These are phyloP conservation scores for Heterohyrax brucei DNA, from an alignment of 2,797 vertebrate species.

Conservation along the genomic window DNA sequence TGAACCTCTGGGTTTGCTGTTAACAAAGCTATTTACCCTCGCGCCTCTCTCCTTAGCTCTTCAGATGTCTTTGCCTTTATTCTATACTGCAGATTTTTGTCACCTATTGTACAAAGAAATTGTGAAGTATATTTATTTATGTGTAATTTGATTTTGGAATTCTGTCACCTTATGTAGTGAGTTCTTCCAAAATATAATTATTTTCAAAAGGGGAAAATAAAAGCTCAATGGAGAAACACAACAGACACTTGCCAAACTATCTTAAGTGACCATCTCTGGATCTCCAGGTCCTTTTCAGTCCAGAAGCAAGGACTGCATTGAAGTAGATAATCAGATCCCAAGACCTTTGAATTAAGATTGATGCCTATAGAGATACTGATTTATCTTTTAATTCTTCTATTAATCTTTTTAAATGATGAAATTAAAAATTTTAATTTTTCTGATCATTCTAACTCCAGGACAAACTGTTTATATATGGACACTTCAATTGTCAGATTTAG, in stretches of 20 bases:
- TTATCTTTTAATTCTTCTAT: background rate
- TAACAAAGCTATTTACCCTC: slow-evolving; percentile 85
- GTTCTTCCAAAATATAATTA: slow-evolving; percentile 99
- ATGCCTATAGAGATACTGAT: background rate
- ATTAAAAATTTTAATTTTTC: slow-evolving; percentile 37
- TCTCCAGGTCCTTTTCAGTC: background rate
- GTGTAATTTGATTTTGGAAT: slow-evolving; percentile 97
- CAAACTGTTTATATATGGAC: background rate
- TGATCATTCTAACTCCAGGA: background rate
- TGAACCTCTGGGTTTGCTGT: slow-evolving; percentile 91
- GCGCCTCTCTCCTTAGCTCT: slow-evolving; percentile 82
- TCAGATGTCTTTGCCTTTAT: slow-evolving; percentile 77
- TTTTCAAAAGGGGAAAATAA: slow-evolving; percentile 91
- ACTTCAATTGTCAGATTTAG: background rate
- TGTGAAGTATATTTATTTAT: slow-evolving; percentile 99
- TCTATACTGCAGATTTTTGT: slow-evolving; percentile 90
- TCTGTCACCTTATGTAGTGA: slow-evolving; percentile 98
- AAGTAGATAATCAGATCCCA: background rate
- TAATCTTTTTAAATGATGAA: background rate
- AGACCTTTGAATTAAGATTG: background rate
- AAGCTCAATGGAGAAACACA: background rate
- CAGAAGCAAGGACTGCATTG: background rate
- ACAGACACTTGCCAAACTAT: background rate
- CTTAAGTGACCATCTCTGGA: background rate
- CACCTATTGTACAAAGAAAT: slow-evolving; percentile 99